Percentiles rank a stretch among this genome's conserved stretches.
Evolutionary conservation across 2,888 invertebrate genomes (phyloP).

Genomic region (Resseliella maxima): DNA sequence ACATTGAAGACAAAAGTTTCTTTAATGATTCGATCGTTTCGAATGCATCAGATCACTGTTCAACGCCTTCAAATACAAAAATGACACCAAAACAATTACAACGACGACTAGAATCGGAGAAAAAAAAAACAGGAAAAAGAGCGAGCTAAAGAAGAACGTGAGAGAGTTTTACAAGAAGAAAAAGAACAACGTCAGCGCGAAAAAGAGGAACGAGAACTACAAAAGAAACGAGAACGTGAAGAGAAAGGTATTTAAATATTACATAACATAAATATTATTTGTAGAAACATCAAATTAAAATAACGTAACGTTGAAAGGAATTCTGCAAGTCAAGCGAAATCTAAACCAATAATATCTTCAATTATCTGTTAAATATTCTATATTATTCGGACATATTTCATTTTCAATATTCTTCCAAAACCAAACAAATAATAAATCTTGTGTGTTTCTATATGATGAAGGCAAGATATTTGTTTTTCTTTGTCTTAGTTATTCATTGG

Average conservation of each 20-base stretch:
- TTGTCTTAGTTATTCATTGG: too few relatives aligned
- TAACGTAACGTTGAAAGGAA: too few relatives aligned
- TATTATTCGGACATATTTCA: too few relatives aligned
- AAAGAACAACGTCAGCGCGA: constrained; percentile 69
- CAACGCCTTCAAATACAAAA: not conserved
- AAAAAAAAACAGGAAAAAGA: constrained; percentile 45
- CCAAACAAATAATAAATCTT: too few relatives aligned
- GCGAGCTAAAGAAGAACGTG: constrained; percentile 64
- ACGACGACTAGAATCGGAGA: constrained; percentile 41
- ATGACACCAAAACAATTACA: constrained; percentile 56
- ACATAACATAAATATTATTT: not conserved
- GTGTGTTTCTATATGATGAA: too few relatives aligned
- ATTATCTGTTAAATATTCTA: too few relatives aligned
- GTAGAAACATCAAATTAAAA: too few relatives aligned
- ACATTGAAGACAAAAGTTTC: not conserved
- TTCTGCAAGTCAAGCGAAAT: too few relatives aligned
- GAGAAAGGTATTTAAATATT: constrained; percentile 57
- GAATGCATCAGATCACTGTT: not conserved
- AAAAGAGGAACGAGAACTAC: constrained; percentile 67
- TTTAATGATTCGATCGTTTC: constrained; percentile 5
- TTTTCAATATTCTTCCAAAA: too few relatives aligned
- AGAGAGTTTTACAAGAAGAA: constrained; percentile 68
- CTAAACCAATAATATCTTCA: too few relatives aligned
- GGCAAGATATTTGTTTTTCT: too few relatives aligned
- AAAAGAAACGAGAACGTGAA: constrained; percentile 67